These are phyloP conservation scores for Glaucopsyche alexis DNA, from an alignment of 2,888 invertebrate species.

Conservation along the genomic window DNA sequence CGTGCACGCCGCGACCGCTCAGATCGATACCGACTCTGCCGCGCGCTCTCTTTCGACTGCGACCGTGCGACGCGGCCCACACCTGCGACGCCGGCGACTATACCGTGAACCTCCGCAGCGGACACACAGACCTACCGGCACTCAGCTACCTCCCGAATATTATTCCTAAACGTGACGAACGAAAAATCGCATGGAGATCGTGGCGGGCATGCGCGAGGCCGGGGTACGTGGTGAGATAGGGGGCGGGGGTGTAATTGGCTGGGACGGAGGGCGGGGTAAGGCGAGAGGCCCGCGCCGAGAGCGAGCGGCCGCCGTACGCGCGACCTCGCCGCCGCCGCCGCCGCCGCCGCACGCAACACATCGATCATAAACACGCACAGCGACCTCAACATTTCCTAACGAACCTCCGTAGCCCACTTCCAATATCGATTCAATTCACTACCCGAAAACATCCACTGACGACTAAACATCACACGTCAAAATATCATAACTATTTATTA, in stretches of 20 bases:
- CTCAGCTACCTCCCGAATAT: conserved; percentile 57
- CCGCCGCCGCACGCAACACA: conserved; percentile 59
- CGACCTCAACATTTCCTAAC: conserved; percentile 49
- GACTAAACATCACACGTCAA: background rate
- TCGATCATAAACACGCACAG: conserved; percentile 68
- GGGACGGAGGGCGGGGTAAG: conserved; percentile 50
- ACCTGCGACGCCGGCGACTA: conserved; percentile 45
- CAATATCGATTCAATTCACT: conserved; percentile 53
- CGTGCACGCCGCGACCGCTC: conserved; percentile 66
- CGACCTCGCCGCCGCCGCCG: conserved; percentile 51
- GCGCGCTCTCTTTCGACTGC: conserved; percentile 66
- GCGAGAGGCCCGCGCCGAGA: conserved; percentile 45
- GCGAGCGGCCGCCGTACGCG: conserved; percentile 47
- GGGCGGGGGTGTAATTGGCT: conserved; percentile 53
- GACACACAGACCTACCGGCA: conserved; percentile 48
- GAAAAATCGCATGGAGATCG: conserved; percentile 57
- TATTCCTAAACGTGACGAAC: conserved; percentile 66
- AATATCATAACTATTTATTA: too few relatives aligned
- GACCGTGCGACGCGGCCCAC: conserved; percentile 47
- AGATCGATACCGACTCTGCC: conserved; percentile 71
- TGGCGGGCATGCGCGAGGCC: conserved; percentile 66
- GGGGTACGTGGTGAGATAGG: conserved; percentile 65
- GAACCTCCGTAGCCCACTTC: conserved; percentile 56
- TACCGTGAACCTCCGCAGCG: conserved; percentile 48
- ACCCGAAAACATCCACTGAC: background rate